Evolutionary conservation across 1,140 invertebrate genomes (phyloP).

Genomic region (Apis florea): DNA sequence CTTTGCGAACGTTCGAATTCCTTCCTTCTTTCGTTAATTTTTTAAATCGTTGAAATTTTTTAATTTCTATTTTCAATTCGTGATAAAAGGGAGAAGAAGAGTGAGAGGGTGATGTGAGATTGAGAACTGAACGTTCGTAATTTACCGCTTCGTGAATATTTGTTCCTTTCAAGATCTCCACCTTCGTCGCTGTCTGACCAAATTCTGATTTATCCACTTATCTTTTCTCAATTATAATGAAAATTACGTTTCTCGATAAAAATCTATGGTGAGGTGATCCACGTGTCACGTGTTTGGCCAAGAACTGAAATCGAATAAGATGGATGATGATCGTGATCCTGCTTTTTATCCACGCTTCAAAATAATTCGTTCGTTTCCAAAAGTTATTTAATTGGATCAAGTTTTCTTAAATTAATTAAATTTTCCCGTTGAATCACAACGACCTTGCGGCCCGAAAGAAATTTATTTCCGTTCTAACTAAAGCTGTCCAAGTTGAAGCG

Average conservation of each 20-base stretch:
- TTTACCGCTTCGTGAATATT: neutral
- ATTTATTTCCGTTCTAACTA: slow-evolving; percentile 1
- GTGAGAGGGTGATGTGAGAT: no score
- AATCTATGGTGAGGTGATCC: neutral
- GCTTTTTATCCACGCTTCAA: no score
- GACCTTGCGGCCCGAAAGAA: neutral
- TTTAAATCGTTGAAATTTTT: no score
- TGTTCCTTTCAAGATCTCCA: neutral
- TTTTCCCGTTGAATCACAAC: neutral
- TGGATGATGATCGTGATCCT: no score
- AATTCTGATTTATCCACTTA: neutral
- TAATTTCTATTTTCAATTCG: no score
- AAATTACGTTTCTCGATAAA: neutral
- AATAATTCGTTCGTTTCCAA: no score
- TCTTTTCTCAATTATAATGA: neutral
- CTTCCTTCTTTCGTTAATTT: neutral
- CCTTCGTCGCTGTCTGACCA: slow-evolving; percentile 5
- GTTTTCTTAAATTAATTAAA: neutral
- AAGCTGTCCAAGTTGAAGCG: neutral
- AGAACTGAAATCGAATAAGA: neutral
- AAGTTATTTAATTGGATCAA: no score
- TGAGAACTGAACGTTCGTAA: no score
- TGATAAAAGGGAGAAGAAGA: no score
- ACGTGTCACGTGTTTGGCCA: neutral
- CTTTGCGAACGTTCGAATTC: neutral